Conservation (phyloP, 2,888 invertebrate species). For the Ischnura elegans region DNA sequence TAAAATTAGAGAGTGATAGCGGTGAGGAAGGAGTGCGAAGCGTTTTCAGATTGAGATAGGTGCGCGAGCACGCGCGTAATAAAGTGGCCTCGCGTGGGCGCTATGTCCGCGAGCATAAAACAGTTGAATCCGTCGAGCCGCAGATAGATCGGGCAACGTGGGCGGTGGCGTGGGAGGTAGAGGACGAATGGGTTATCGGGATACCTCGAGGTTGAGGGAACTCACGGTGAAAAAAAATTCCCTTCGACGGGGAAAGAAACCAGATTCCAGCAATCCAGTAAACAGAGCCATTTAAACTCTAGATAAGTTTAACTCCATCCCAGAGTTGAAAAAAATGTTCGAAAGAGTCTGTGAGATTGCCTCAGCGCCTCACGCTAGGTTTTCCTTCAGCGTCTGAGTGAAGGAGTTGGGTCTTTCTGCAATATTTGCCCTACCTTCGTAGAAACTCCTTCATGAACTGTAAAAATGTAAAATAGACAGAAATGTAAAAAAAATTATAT, state of each 20-base stretch:
- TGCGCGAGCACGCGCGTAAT: slow-evolving; percentile 8
- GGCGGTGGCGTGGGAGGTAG: background rate
- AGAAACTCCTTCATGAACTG: no score
- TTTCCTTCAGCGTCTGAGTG: no score
- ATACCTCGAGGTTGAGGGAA: background rate
- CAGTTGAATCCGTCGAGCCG: background rate
- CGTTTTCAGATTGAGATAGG: background rate
- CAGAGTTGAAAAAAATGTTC: background rate
- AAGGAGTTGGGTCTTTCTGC: no score
- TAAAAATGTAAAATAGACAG: no score
- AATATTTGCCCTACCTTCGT: no score
- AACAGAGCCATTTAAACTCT: background rate
- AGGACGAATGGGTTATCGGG: background rate
- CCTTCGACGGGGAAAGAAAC: background rate
- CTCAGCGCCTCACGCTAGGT: background rate
- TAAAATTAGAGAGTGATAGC: background rate
- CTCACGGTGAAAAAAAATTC: background rate
- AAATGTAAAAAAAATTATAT: background rate
- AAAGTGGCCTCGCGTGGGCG: slow-evolving; percentile 40
- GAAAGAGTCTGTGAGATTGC: background rate
- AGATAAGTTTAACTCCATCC: background rate
- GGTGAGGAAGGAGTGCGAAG: background rate
- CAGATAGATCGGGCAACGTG: background rate
- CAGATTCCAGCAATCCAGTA: background rate
- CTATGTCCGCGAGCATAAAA: slow-evolving; percentile 10